Percentiles rank a stretch among this genome's conserved stretches.
phyloP scores from a whole-genome alignment of 2,888 invertebrate genomes.

The Acanthosepion esculentum region DNA sequence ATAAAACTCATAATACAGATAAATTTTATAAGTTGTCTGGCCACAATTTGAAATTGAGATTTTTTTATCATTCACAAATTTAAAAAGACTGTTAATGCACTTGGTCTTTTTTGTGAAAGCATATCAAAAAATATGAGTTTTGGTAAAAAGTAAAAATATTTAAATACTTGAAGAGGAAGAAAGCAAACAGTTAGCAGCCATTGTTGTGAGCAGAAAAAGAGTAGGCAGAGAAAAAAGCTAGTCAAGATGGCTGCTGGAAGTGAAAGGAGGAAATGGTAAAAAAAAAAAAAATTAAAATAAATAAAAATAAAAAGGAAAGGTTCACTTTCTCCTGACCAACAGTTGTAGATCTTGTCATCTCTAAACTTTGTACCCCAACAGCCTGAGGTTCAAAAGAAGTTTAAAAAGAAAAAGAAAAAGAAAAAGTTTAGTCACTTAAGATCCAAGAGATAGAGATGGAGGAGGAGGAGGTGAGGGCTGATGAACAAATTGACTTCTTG shows the following conservation, averaged over 20 bases:
- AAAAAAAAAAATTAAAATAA: background rate
- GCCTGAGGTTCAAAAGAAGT: background rate
- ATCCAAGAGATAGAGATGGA: background rate
- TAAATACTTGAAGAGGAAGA: background rate
- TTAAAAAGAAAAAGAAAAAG: background rate
- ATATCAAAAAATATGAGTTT: background rate
- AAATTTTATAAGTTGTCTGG: too few species aligned
- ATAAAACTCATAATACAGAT: too few species aligned
- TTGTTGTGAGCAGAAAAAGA: background rate
- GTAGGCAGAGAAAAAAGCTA: background rate
- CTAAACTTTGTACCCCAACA: background rate
- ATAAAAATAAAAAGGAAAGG: background rate
- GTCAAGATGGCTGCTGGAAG: background rate
- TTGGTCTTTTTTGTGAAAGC: too few species aligned
- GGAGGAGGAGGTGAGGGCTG: background rate
- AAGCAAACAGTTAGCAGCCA: background rate
- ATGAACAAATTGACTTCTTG: background rate
- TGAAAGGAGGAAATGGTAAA: background rate
- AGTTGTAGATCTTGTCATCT: background rate
- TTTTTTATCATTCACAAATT: too few species aligned
- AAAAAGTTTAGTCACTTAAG: background rate
- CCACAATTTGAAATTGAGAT: too few species aligned
- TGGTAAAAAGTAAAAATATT: background rate
- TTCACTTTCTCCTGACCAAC: background rate
- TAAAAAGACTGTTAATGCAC: too few species aligned